These are phyloP conservation scores for Caracal caracal DNA, from an alignment of 2,113 vertebrate genomes.

Conservation along the genomic window DNA sequence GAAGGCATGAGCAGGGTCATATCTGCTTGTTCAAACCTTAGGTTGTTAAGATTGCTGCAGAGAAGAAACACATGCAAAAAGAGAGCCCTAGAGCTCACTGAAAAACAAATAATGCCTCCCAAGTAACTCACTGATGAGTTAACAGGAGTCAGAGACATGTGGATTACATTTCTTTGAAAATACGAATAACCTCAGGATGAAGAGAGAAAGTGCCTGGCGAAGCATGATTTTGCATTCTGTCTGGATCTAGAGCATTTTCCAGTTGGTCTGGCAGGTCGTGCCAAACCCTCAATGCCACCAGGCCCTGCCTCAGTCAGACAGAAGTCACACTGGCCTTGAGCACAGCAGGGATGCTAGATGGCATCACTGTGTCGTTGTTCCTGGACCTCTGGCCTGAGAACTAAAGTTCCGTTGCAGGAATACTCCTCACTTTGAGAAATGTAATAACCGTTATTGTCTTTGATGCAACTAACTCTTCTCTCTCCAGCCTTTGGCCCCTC, in stretches of 20 bases:
- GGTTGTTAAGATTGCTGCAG: neutral
- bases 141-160: neutral
- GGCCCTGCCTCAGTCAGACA: neutral
- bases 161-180: conserved; percentile 18
- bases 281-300: conserved; percentile 33
- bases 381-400: neutral
- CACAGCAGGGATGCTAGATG: neutral
- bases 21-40: neutral
- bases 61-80: neutral
- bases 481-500: neutral
- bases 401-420: neutral
- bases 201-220: neutral
- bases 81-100: neutral
- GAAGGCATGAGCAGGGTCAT: neutral
- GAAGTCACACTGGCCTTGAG: neutral
- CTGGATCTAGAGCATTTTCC: neutral
- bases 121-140: neutral
- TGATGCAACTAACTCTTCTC: neutral
- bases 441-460: neutral
- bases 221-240: neutral
- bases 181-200: neutral
- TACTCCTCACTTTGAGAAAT: neutral
- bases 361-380: neutral
- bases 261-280: neutral
- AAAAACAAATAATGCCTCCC: neutral